A percentile compares a stretch with the other conserved stretches of the same genome.
phyloP scores from a whole-genome alignment of 2,113 vertebrate species.

The Mesembrinibis cayennensis region DNA sequence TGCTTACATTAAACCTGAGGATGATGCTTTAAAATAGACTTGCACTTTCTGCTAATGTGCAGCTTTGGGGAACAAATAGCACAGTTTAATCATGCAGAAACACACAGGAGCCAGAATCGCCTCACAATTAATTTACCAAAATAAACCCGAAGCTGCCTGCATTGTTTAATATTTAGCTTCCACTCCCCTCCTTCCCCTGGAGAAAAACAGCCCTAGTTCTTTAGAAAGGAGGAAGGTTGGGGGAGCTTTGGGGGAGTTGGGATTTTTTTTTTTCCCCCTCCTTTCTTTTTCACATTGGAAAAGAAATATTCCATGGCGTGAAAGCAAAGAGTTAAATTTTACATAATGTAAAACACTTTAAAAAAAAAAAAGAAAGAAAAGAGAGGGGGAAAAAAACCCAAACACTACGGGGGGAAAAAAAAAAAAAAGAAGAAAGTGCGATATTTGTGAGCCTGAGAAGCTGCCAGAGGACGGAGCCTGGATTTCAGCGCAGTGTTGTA shows the following conservation, averaged over 20 bases:
- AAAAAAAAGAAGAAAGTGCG: not conserved
- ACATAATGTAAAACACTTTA: not conserved
- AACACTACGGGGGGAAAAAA: not conserved
- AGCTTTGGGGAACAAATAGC: slow-evolving; percentile 45
- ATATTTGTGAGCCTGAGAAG: not conserved
- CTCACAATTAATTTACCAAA: slow-evolving; percentile 62
- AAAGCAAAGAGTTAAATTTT: slow-evolving; percentile 48
- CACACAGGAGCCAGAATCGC: slow-evolving; percentile 5
- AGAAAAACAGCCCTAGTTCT: slow-evolving; percentile 29
- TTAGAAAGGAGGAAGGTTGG: not conserved
- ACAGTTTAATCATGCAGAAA: slow-evolving; percentile 52
- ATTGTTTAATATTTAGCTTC: slow-evolving; percentile 64
- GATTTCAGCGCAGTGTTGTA: not conserved
- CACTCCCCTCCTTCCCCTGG: slow-evolving; percentile 38
- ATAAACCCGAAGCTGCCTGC: slow-evolving; percentile 46
- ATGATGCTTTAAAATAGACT: slow-evolving; percentile 37
- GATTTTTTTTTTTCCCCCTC: not conserved
- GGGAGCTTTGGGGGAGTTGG: not conserved
- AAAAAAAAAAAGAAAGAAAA: rapidly evolving
- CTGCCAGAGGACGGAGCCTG: not conserved
- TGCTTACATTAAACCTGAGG: slow-evolving; percentile 51
- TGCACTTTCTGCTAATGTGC: slow-evolving; percentile 21
- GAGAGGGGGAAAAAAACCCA: too few species aligned
- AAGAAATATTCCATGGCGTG: not conserved
- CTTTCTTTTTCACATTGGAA: not conserved